Evolutionary conservation across 2,797 vertebrate species (phyloP).

Genomic region (Acanthopagrus latus): DNA sequence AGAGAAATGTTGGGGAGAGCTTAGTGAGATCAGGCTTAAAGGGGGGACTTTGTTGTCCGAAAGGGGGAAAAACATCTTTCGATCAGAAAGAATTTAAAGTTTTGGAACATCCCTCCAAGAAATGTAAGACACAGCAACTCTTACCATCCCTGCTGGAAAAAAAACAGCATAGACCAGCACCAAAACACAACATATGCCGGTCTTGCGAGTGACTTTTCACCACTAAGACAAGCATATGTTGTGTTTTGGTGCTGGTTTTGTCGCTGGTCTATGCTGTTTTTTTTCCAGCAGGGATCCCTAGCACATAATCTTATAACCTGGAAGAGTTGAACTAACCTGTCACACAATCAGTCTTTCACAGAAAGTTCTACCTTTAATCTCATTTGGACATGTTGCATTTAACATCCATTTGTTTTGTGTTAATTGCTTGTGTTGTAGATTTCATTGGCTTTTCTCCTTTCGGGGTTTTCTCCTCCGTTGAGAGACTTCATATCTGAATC

Average conservation of each 20-base stretch:
- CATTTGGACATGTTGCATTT: neutral
- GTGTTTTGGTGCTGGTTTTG: too few species aligned
- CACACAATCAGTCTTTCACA: neutral
- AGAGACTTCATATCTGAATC: constrained; percentile 3
- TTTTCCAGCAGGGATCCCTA: neutral
- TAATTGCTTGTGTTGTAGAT: neutral
- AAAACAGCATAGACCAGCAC: too few species aligned
- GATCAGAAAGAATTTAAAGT: neutral
- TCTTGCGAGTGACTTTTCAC: too few species aligned
- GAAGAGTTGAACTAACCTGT: neutral
- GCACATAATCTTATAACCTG: neutral
- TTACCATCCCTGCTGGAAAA: too few species aligned
- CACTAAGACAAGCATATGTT: too few species aligned
- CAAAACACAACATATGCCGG: too few species aligned
- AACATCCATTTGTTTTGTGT: neutral
- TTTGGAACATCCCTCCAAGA: neutral
- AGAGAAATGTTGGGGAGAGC: neutral
- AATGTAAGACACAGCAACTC: neutral
- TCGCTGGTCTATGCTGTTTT: neutral
- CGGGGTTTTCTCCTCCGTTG: neutral
- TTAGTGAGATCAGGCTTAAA: neutral
- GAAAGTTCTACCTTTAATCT: too few species aligned
- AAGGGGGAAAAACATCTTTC: neutral
- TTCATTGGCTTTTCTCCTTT: neutral
- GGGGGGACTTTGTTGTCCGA: neutral